phyloP scores from a whole-genome alignment of 1,140 invertebrate species.

The Leptestheria dahalacensis region DNA sequence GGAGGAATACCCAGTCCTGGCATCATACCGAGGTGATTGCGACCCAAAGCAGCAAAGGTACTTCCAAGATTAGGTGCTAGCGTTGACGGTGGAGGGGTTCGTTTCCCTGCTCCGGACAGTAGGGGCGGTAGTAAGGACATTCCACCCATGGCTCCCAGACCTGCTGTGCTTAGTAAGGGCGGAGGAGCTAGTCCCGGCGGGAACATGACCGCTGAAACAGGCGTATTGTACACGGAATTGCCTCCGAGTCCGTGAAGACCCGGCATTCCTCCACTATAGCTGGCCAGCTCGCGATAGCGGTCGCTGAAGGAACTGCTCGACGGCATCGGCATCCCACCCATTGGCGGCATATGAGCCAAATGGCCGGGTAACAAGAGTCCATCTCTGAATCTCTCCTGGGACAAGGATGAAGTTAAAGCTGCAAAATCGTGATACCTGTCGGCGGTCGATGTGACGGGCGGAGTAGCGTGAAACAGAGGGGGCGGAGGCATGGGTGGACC shows the following conservation, averaged over 20 bases:
- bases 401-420: neutral
- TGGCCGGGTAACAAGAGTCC: conserved; percentile 1
- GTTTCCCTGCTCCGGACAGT: neutral
- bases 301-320: neutral
- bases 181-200: neutral
- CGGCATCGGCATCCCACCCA: neutral
- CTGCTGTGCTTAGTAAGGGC: neutral
- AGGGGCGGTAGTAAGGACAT: conserved; percentile 2
- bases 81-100: neutral
- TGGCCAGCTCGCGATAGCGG: neutral
- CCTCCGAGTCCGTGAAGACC: neutral
- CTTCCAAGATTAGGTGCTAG: neutral
- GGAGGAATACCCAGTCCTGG: conserved; percentile 2
- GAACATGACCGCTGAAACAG: neutral
- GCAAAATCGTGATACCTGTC: neutral
- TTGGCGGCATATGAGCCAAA: neutral
- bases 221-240: neutral
- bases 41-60: conserved; percentile 2
- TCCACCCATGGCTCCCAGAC: neutral
- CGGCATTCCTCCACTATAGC: neutral
- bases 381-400: neutral
- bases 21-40: conserved; percentile 3
- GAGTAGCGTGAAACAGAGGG: neutral
- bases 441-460: neutral
- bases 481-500: neutral